phyloP scores from a whole-genome alignment of 2,888 invertebrate species.

The Cenopis cana region DNA sequence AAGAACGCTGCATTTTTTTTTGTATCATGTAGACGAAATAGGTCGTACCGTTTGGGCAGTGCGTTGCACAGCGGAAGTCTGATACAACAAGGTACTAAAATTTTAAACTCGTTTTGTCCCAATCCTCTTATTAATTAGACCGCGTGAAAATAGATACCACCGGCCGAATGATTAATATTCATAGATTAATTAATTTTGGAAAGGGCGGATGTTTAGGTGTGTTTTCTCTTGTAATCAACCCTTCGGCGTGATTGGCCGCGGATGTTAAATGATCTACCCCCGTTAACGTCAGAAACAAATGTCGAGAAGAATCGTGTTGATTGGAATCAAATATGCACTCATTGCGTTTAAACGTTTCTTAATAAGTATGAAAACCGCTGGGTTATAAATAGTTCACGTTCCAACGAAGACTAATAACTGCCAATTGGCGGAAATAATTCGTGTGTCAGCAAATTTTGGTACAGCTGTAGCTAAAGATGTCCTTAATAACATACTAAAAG shows the following conservation, averaged over 20 bases:
- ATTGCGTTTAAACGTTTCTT: neutral
- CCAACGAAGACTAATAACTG: too few relatives aligned
- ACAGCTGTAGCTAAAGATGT: too few relatives aligned
- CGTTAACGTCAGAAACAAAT: constrained; percentile 20
- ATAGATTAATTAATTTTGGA: constrained; percentile 47
- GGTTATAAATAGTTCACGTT: too few relatives aligned
- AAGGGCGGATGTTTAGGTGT: constrained; percentile 35
- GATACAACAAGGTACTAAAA: neutral
- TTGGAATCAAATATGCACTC: neutral
- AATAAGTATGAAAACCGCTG: neutral
- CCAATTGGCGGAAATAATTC: too few relatives aligned
- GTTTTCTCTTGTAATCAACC: constrained; percentile 41
- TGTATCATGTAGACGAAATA: neutral
- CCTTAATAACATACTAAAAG: too few relatives aligned
- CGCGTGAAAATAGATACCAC: constrained; percentile 37
- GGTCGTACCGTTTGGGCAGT: neutral
- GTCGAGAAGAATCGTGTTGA: constrained; percentile 10
- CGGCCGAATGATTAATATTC: constrained; percentile 46
- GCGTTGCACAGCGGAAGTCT: neutral
- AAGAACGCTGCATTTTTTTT: too few relatives aligned
- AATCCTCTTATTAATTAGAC: constrained; percentile 10
- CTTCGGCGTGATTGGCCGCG: constrained; percentile 18
- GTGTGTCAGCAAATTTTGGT: too few relatives aligned
- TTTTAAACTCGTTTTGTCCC: neutral
- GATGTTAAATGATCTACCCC: constrained; percentile 35